A percentile compares a stretch with the other conserved stretches of the same genome.
phyloP scores from a whole-genome alignment of 2,113 vertebrate genomes.

The Isichthys henryi region DNA sequence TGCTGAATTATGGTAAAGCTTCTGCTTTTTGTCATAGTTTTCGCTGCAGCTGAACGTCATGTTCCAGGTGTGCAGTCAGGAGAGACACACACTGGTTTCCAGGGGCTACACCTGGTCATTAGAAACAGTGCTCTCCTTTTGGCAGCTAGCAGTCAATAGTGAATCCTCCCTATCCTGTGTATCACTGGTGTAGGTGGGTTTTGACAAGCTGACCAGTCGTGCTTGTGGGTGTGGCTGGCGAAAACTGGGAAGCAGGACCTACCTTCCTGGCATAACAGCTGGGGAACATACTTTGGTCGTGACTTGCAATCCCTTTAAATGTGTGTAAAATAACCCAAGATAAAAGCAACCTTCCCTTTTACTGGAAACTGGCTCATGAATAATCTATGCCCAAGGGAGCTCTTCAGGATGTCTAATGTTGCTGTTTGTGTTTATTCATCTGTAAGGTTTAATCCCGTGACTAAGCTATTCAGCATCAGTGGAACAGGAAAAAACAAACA shows the following conservation, averaged over 20 bases:
- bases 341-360: slow-evolving; percentile 7
- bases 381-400: neutral
- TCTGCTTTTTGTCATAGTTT: neutral
- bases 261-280: slow-evolving; percentile 26
- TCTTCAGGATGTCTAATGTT: neutral
- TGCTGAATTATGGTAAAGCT: neutral
- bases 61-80: neutral
- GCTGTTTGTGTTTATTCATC: neutral
- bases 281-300: slow-evolving; percentile 27
- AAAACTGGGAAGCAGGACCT: slow-evolving; percentile 32
- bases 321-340: neutral
- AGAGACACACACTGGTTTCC: neutral
- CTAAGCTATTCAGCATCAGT: neutral
- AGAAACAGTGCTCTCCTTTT: neutral
- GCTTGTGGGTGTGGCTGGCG: slow-evolving; percentile 41
- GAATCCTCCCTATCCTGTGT: neutral
- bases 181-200: neutral
- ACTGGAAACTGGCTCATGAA: neutral
- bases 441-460: neutral
- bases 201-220: slow-evolving; percentile 42
- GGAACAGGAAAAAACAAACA: slow-evolving; percentile 4
- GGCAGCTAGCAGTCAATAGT: neutral
- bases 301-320: slow-evolving; percentile 7
- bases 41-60: neutral
- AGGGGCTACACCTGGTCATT: neutral